Evolutionary conservation across 2,888 invertebrate genomes (phyloP), one percentile per base, ranked within the genome.

Genomic region (Agonopterix alstromeriana): DNA sequence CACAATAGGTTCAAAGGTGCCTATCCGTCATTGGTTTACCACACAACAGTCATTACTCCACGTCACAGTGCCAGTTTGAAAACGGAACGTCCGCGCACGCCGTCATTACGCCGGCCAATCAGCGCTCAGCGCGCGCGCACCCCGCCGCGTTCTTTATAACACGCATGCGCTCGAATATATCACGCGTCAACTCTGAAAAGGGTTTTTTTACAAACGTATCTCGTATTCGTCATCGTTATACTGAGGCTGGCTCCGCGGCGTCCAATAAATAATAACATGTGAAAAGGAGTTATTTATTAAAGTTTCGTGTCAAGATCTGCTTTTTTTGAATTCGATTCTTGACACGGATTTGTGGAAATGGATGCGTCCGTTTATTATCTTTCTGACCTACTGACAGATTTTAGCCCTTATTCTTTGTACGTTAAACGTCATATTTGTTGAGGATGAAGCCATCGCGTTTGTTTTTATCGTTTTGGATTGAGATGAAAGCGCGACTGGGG

Each of bases 221-320:
- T 82, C 73, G 72, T 82, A 87, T 88, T 84, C 87, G 86, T 88
- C 87, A 87, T 87, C 86, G 86, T 86, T 86, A 81, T 60, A 65
- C 72, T 64, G 72, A 70, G 69, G 67, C 67, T 64, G 70, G 69
- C 63, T 63, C 53, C 63, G 54, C 60, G 73, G 68, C 71, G 72
- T 63, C 76, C 70, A 71, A 84, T 86, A 85, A 85, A 85, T 87
- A 82, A 83, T 76, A 76, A 75, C 55, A 75, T 65, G 67, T 69
- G 75, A 72, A 74, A 77, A 73, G 67, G 67, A 69, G 73, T 78
- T 79, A 80, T 82, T 82, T 82, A 80, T 82, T 69, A 69, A 69
- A 56, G 57, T 67, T 63, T 67, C 67, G 68, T 65, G 73, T 77
- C 74, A 73, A 70, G 70, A 63, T 65, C 57, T 54, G 55, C 65